A percentile compares a stretch with the other conserved stretches of the same genome.
Conservation (phyloP, 2,888 invertebrate species). For the Cremastinae sp. region DNA sequence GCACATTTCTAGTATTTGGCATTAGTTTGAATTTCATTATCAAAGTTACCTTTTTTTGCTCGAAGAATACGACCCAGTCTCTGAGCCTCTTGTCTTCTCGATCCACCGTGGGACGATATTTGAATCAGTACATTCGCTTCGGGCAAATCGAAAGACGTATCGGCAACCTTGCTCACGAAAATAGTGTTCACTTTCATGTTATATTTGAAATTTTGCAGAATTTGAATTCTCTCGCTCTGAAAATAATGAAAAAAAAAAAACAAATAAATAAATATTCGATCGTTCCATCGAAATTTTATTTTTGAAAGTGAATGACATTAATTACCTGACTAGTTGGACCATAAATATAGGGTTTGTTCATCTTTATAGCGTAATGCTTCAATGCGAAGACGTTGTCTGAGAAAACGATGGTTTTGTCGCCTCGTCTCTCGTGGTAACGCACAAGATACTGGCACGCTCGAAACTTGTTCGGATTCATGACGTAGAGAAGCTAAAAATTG, state of each 20-base stretch:
- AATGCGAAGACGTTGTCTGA: conserved; percentile 99
- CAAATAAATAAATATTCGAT: background rate
- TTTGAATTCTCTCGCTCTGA: conserved; percentile 97
- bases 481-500: conserved; percentile 88
- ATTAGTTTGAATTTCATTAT: no score
- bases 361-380: conserved; percentile 97
- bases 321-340: conserved; percentile 93
- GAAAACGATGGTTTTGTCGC: conserved; percentile 99
- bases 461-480: conserved; percentile 99
- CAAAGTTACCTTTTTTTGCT: conserved; percentile 90
- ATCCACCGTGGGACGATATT: conserved; percentile 99
- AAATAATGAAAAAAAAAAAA: conserved; percentile 57
- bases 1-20: no score
- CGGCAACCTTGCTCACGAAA: conserved; percentile 99
- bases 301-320: conserved; percentile 2
- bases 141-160: conserved; percentile 99
- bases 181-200: conserved; percentile 99
- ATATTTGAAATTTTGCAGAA: conserved; percentile 99
- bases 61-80: conserved; percentile 97
- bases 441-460: conserved; percentile 98
- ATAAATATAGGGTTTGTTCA: conserved; percentile 99
- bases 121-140: conserved; percentile 99
- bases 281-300: background rate
- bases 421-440: conserved; percentile 93
- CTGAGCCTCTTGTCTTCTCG: conserved; percentile 98